Base-by-base conservation (phyloP, 2,113 vertebrate genomes). In the Leiothrix lutea region DNA sequence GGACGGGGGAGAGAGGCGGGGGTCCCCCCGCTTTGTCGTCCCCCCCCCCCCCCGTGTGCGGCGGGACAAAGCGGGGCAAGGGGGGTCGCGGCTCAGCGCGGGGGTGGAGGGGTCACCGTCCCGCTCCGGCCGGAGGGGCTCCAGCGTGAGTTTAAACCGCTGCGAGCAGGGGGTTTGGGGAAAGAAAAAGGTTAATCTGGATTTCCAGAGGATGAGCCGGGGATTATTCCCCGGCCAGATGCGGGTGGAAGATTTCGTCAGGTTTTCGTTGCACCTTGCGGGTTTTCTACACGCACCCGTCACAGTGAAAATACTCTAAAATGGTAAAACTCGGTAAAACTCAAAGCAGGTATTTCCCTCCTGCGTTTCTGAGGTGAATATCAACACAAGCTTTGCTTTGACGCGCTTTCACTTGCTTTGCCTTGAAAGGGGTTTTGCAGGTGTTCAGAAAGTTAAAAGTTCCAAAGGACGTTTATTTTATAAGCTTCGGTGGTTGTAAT, bases 221-320 rank as follows among this genome's bases (percentile, higher is more conserved):
- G 54, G 35, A 4, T 60, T 73, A 16, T 60, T 47, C 15, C 29
- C 40, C 45, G 7, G 13, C 6, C 40, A 47, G 14, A 80, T 21
- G 48, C 18, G 1, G 33, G 8, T 3, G 29, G 11, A 36, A 25
- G 23, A 3, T 72, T 74, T 51, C 14, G 48, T 40, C 28, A 5
- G 19, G 36, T 70, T 82, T 62, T 58, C 40, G 3, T 16, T 33
- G 11, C 83, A 60, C 79, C 75, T 91, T 64, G 57, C 10, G 1
- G 3, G 4, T 75, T 71, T 60, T 23, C 33, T 20, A 0, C 11
- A 0, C 12, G 3, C 11, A 6, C 25, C 6, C 2, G 1, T 21
- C 28, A 1, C 53, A 53, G 33, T 2, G 33, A 19, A 65, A 77
- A 40, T 7, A 5, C 3, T 17, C 50, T 8, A 28, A 70, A 57